These are phyloP conservation scores for Myotis brandtii DNA, from an alignment of 2,113 vertebrate genomes.

Conservation along the genomic window DNA sequence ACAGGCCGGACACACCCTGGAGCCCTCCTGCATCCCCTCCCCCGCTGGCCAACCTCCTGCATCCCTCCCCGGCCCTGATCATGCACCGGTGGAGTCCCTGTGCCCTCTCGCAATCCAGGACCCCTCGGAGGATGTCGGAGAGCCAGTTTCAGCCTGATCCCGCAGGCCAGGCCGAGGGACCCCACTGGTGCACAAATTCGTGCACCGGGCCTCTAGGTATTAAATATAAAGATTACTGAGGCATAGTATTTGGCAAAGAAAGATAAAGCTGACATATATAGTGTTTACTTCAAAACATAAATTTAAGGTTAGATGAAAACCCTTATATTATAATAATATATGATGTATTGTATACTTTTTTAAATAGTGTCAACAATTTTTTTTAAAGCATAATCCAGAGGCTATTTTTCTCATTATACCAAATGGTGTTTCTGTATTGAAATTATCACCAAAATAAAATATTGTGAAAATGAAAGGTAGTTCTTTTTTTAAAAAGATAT, in stretches of 20 bases:
- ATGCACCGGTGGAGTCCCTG: no score
- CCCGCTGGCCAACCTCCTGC: no score
- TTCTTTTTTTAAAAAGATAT: not conserved
- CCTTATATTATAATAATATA: constrained; percentile 3
- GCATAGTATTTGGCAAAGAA: not conserved
- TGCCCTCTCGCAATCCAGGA: no score
- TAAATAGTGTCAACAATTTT: not conserved
- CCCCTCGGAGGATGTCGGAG: no score
- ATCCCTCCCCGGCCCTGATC: no score
- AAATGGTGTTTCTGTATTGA: constrained; percentile 7
- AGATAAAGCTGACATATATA: not conserved
- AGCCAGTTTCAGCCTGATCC: no score
- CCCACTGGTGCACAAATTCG: no score
- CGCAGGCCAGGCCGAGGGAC: no score
- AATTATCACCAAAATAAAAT: constrained; percentile 6
- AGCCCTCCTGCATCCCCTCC: no score
- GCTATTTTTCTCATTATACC: constrained; percentile 21
- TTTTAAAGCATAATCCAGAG: not conserved
- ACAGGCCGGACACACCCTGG: no score
- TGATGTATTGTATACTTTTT: not conserved
- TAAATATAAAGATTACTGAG: constrained; percentile 14
- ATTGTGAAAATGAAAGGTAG: not conserved
- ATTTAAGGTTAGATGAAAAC: not conserved
- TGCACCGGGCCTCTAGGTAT: not conserved
- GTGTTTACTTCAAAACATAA: not conserved